Evolutionary conservation across 2,113 vertebrate genomes (phyloP), one percentile per base, ranked within the genome.

Genomic region (Pampusana beccarii): DNA sequence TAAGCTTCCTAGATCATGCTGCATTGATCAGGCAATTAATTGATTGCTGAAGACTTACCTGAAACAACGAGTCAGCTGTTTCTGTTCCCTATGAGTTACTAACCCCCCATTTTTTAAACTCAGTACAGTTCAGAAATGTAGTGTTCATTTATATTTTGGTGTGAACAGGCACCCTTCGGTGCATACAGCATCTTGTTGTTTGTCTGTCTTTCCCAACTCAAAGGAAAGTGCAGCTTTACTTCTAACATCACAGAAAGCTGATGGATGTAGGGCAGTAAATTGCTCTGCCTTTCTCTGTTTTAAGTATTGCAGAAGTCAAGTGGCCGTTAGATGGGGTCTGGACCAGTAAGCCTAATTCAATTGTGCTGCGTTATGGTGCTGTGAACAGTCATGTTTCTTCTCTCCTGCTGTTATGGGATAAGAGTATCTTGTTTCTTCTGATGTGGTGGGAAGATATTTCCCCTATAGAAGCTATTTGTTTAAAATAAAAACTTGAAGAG

Each of bases 1-100:
- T 97, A 97, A 85, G 89, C 69, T 95, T 88, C 58, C 87, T 96
- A 60, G 50, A 95, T 96, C 90, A 90, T 82, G 67, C 80, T 92
- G 93, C 72, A 98, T 97, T 96, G 97, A 98, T 96, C 82, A 96
- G 86, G 40, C 79, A 97, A 95, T 98, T 97, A 96, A 97, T 90
- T 97, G 92, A 97, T 97, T 80, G 85, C 71, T 93, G 86, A 92
- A 96, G 90, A 74, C 73, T 73, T 95, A 86, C 75, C 60, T 96
- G 87, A 95, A 97, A 95, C 71, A 90, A 44, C 28, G 53, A 94
- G 53, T 97, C 81, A 96, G 92, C 88, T 89, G 56, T 96, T 97
- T 95, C 61, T 91, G 66, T 96, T 93, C 72, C 51, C 69, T 90
- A 31, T 64, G 67, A 90, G 80, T 86, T 95, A 90, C 79, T 78